Evolutionary conservation across 2,797 vertebrate species (phyloP).

Genomic region (Rhyacichthys aspro): DNA sequence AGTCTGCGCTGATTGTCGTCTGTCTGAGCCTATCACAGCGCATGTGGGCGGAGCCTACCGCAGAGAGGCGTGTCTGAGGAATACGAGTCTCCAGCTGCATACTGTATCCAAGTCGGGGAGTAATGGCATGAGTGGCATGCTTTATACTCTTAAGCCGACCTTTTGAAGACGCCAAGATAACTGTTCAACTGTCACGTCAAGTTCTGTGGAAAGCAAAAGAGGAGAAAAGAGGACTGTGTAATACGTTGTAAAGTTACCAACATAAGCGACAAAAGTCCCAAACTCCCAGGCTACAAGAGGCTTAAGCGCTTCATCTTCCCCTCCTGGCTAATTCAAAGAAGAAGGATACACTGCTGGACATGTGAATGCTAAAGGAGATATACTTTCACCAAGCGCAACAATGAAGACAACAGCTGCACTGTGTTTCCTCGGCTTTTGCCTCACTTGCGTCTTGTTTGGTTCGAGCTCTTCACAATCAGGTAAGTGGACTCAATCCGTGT

Average conservation of each 20-base stretch:
- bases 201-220: not conserved
- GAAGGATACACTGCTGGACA: constrained; percentile 78
- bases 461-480: constrained; percentile 81
- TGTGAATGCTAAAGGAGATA: constrained; percentile 81
- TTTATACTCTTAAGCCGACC: constrained; percentile 72
- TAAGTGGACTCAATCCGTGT: constrained; percentile 65
- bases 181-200: not conserved
- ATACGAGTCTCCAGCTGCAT: constrained; percentile 75
- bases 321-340: constrained; percentile 47
- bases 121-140: constrained; percentile 77
- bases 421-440: constrained; percentile 76
- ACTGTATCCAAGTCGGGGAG: constrained; percentile 78
- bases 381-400: constrained; percentile 69
- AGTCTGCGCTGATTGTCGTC: constrained; percentile 47
- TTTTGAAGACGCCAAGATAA: constrained; percentile 23
- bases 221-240: constrained; percentile 28
- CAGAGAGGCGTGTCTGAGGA: constrained; percentile 75
- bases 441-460: constrained; percentile 72
- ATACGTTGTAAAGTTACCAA: constrained; percentile 63
- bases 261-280: constrained; percentile 58
- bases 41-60: constrained; percentile 61
- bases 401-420: constrained; percentile 77
- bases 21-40: constrained; percentile 69
- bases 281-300: constrained; percentile 57
- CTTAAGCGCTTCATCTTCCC: constrained; percentile 41